Base-by-base conservation (phyloP, 2,888 invertebrate species). In the Cataglyphis rosenhaueri region DNA sequence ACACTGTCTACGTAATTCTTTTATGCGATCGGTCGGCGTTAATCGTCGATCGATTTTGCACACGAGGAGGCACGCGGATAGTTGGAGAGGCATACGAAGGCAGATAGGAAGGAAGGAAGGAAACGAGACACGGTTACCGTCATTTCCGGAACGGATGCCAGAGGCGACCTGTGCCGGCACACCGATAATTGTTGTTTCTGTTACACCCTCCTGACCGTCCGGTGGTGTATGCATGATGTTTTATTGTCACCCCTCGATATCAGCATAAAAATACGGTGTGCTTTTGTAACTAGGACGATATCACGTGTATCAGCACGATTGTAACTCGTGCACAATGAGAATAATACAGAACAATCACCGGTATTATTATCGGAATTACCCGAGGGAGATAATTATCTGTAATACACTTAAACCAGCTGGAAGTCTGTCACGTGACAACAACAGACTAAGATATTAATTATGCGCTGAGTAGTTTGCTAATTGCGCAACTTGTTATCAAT, bases 81-180 rank as follows among this genome's bases (percentile, higher is more conserved):
- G 48, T 44, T 18, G 75, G 62, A 82, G 62, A 82, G 61, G 76
- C 57, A 61, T 71, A 66, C 65, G 71, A 70, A 82, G 70, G 84
- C 48, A 78, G 84, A 82, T 62, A 64, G 84, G 78, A 59, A 81
- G 87, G 84, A 82, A 44, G 87, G 89, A 87, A 87, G 89, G 90
- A 88, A 90, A 88, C 85, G 83, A 83, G 86, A 84, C 64, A 88
- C 66, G 89, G 89, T 89, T 90, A 87, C 71, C 84, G 85, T 87
- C 86, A 90, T 90, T 90, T 89, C 90, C 89, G 88, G 82, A 86
- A 85, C 87, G 84, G 89, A 87, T 86, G 78, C 70, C 78, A 76
- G 76, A 84, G 82, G 78, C 84, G 71, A 82, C 38, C 74, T 9
- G 57, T 68, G 83, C 48, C 71, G 70, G 59, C 74, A 44, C 59